Evolutionary conservation across 2,797 vertebrate genomes (phyloP), one percentile per base, ranked within the genome.

Genomic region (Loriculus beryllinus): DNA sequence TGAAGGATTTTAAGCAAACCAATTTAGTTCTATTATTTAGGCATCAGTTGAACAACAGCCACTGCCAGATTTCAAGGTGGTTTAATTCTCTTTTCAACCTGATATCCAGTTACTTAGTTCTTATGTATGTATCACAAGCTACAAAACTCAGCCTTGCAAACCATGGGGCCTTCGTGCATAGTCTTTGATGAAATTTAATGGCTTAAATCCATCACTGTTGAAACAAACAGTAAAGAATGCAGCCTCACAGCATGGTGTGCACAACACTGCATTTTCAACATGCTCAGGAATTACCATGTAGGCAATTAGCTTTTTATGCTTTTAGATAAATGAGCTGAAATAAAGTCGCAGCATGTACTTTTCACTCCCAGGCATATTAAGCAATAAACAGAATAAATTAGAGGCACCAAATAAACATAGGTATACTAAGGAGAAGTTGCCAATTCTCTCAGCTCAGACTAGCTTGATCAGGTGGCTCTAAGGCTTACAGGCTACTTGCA

Each of bases 151-250:
- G 37, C 8, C 18, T 51, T 60, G 67, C 21, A 37, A 23, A 43
- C 12, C 23, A 45, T 0, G 0, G 11, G 6, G 8, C 10, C 21
- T 64, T 40, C 21, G 19, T 22, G 6, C 14, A 51, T 0, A 9
- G 35, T 12, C 12, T 40, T 31, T 1, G 13, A 28, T 42, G 15
- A 35, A 14, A 23, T 8, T 35, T 47, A 52, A 3, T 40, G 7
- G 21, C 48, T 68, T 47, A 6, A 48, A 49, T 39, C 26, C 47
- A 16, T 29, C 37, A n/a, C 18, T 28, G 15, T 42, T 37, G 21
- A 80, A 76, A 40, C 3, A 0, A 68, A 35, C 2, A 1, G 14
- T 29, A 20, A 89, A 82, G 40, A 85, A n/a, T 4, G n/a, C 33
- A 23, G 16, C n/a, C 39, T 57, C 43, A 35, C 19, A 1, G 2